phyloP scores from a whole-genome alignment of 2,113 vertebrate genomes.

The Tragelaphus strepsiceros region DNA sequence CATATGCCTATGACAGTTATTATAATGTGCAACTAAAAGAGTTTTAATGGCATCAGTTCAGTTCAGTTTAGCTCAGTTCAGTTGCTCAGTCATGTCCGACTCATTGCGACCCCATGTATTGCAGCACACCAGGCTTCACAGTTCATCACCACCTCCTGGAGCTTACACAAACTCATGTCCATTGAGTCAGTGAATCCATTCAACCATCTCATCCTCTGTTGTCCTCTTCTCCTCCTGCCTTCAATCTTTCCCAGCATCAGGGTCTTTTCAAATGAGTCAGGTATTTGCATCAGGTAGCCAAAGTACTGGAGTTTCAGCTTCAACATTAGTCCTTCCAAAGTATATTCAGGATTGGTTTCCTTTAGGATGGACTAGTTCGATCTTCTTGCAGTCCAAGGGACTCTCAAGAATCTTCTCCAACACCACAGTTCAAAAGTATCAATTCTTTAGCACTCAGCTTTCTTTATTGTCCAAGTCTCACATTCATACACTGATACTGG shows the following conservation, averaged over 20 bases:
- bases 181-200: neutral
- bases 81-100: neutral
- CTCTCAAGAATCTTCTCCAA: neutral
- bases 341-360: neutral
- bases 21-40: neutral
- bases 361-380: neutral
- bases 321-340: neutral
- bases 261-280: neutral
- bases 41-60: neutral
- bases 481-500: neutral
- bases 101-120: fast-evolving
- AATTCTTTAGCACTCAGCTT: neutral
- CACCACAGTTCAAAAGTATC: neutral
- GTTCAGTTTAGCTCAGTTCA: neutral
- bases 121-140: neutral
- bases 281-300: neutral
- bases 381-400: neutral
- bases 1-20: neutral
- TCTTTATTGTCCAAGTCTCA: neutral
- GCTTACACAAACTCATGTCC: neutral
- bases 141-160: neutral
- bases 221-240: neutral
- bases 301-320: neutral
- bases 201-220: neutral
- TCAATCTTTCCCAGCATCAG: neutral